phyloP scores from a whole-genome alignment of 2,888 invertebrate species.

The Drosophila infuscata region DNA sequence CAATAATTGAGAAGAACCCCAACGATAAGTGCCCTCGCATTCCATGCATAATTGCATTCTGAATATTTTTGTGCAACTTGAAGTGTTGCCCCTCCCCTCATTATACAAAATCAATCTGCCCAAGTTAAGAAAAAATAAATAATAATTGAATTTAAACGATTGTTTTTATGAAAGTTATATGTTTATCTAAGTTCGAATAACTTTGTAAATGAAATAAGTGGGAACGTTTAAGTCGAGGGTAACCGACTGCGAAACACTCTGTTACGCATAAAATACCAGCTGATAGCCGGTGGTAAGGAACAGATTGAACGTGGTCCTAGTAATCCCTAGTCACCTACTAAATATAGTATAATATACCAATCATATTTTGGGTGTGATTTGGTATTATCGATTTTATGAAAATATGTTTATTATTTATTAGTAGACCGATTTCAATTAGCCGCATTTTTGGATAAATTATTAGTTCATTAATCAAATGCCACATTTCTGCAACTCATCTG shows the following conservation, averaged over 20 bases:
- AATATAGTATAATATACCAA: not conserved
- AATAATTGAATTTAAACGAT: not conserved
- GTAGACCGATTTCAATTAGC: not conserved
- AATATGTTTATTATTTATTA: too few species aligned
- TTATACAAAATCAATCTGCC: not conserved
- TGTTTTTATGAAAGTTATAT: not conserved
- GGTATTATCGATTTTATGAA: too few species aligned
- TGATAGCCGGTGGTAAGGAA: not conserved
- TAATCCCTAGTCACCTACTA: not conserved
- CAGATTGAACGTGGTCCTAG: not conserved
- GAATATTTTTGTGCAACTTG: constrained; percentile 59
- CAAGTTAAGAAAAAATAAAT: not conserved
- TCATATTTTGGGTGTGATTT: not conserved
- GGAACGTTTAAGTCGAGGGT: not conserved
- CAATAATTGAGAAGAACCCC: constrained; percentile 41
- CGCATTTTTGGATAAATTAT: not conserved
- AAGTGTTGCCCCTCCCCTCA: constrained; percentile 7
- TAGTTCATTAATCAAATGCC: not conserved
- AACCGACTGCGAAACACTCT: not conserved
- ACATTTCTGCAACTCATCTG: not conserved
- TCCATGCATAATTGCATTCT: constrained; percentile 78
- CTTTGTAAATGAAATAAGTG: not conserved
- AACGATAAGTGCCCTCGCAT: constrained; percentile 69
- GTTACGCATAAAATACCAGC: not conserved
- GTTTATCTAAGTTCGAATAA: not conserved